Evolutionary conservation across 1,140 invertebrate species (phyloP).

Genomic region (Mercenaria mercenaria): DNA sequence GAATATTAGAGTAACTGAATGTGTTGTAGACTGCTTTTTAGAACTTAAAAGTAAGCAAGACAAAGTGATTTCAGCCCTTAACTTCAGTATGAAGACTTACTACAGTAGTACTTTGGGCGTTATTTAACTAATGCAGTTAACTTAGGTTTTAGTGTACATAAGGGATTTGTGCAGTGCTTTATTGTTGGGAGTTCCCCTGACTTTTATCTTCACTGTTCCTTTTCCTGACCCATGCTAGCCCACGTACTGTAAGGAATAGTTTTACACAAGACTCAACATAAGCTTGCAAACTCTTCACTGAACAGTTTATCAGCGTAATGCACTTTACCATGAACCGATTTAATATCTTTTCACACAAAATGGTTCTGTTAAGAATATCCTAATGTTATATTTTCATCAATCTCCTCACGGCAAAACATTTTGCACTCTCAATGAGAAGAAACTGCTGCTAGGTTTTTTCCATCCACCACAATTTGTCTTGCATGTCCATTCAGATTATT

Average conservation of each 20-base stretch:
- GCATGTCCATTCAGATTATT: slow-evolving; percentile 24
- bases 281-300: not conserved
- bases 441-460: not conserved
- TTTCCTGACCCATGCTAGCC: not conserved
- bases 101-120: too few relatives aligned
- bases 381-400: not conserved
- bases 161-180: not conserved
- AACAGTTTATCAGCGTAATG: too few relatives aligned
- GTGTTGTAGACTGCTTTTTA: too few relatives aligned
- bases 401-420: not conserved
- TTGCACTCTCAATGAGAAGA: not conserved
- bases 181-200: too few relatives aligned
- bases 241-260: not conserved
- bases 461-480: slow-evolving; percentile 9
- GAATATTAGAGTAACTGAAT: too few relatives aligned
- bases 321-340: not conserved
- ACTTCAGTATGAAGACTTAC: too few relatives aligned
- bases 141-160: too few relatives aligned
- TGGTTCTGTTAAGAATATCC: too few relatives aligned
- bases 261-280: not conserved
- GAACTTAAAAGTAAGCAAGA: too few relatives aligned
- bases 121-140: too few relatives aligned
- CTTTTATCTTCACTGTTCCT: too few relatives aligned
- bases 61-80: too few relatives aligned
- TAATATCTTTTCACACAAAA: not conserved